These are phyloP conservation scores for Agraylea sexmaculata DNA, from an alignment of 1,140 invertebrate genomes.

Conservation along the genomic window DNA sequence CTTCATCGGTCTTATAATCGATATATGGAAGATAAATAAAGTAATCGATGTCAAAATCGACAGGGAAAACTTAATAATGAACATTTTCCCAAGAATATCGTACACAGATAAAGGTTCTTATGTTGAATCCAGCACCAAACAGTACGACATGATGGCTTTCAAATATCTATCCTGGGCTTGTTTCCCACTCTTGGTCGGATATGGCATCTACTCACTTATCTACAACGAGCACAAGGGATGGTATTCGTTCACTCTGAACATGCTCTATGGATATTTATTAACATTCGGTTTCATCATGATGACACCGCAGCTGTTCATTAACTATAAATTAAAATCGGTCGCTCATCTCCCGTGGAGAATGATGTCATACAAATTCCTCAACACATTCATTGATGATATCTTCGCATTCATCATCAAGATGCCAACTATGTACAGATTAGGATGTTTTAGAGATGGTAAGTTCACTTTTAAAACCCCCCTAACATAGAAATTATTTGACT, in stretches of 20 bases:
- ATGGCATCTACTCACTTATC: conserved; percentile 91
- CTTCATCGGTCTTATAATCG: conserved; percentile 89
- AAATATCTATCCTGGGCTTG: conserved; percentile 92
- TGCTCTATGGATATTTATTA: conserved; percentile 96
- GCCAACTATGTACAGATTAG: conserved; percentile 92
- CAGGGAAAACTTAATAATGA: conserved; percentile 57
- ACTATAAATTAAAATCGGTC: conserved; percentile 98
- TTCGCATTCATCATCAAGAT: conserved; percentile 99
- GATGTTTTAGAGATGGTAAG: conserved; percentile 91
- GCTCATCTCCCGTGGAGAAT: conserved; percentile 98
- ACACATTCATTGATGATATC: conserved; percentile 99
- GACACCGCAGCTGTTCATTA: conserved; percentile 98
- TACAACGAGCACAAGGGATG: conserved; percentile 98
- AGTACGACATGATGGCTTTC: conserved; percentile 94
- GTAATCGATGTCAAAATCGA: conserved; percentile 78
- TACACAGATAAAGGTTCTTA: conserved; percentile 95
- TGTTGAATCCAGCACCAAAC: conserved; percentile 85
- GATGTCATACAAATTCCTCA: conserved; percentile 99
- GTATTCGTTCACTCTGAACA: conserved; percentile 88
- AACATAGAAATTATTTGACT: conserved; percentile 6
- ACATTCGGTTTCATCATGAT: conserved; percentile 99
- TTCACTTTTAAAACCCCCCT: conserved; percentile 14
- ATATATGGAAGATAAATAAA: conserved; percentile 99
- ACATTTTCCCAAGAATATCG: conserved; percentile 67
- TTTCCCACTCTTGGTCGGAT: conserved; percentile 85